A percentile compares a stretch with the other conserved stretches of the same genome.
Conservation (phyloP, 2,888 invertebrate genomes). For the Calameuta idolon region DNA sequence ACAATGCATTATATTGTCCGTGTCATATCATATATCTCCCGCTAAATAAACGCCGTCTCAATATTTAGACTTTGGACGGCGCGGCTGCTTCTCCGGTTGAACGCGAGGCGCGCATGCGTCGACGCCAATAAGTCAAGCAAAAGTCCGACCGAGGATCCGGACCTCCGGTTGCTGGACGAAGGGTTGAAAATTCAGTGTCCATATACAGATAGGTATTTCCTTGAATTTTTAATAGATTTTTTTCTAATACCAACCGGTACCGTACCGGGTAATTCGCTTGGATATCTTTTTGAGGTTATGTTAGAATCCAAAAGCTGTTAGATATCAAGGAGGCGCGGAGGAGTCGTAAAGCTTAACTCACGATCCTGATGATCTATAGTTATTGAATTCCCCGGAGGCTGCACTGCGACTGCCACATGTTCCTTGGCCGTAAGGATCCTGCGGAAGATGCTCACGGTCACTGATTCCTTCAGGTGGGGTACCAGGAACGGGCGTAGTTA, state of each 20-base stretch:
- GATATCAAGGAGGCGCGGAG: not conserved
- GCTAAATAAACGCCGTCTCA: conserved; percentile 67
- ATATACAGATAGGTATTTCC: not conserved
- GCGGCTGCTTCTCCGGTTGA: conserved; percentile 19
- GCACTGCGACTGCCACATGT: conserved; percentile 33
- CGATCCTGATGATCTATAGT: conserved; percentile 54
- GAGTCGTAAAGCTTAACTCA: conserved; percentile 46
- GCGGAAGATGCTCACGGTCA: not conserved
- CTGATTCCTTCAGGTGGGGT: not conserved
- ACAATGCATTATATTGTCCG: conserved; percentile 68
- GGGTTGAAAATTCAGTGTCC: not conserved
- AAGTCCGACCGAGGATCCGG: not conserved
- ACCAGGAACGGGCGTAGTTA: not conserved
- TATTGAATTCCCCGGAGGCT: conserved; percentile 53
- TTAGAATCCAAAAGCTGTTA: not conserved
- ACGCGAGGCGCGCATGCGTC: not conserved
- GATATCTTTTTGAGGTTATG: not conserved
- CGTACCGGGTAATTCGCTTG: not conserved
- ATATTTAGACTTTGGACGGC: conserved; percentile 63
- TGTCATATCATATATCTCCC: conserved; percentile 67
- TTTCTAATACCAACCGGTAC: not conserved
- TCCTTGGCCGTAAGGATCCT: conserved; percentile 12
- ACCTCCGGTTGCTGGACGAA: not conserved
- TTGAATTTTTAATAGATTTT: not conserved
- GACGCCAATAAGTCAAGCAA: not conserved